Base-by-base conservation (phyloP, 2,888 invertebrate genomes). In the Acleris literana region DNA sequence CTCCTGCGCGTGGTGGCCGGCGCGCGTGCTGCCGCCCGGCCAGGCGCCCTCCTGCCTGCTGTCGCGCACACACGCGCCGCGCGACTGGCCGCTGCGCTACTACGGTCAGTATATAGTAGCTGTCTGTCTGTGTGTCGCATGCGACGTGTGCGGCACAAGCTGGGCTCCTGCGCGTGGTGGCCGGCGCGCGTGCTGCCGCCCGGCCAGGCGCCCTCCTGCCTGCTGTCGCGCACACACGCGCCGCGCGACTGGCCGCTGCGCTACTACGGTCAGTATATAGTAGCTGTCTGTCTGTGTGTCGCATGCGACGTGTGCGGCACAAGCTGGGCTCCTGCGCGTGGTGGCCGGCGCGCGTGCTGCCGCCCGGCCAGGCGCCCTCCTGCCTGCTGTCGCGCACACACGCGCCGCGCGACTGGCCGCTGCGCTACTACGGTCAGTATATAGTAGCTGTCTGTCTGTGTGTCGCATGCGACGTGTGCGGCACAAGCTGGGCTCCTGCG, bases 131-230 rank as follows among this genome's bases (percentile, higher is more conserved):
- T 25, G 6, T 29, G 33, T 46, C 62, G 16, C 70, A 90, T 88
- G 88, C 51, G 92, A 92, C 73, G 84, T 92, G 90, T 92, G 2
- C 92, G 92, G 92, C 87, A 92, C 76, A 92, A 92, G 75, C 78
- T 92, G 16, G 86, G 2, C 80, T 85, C 0, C 86, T 92, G 53
- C 78, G 3, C 22, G 2, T 20, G 20, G 20, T 20, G 20, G 20
- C 20, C 92, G 53, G 92, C 92, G 3, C 80, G 85, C 0, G 86
- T 92, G 53, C 78, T 92, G 5, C 69, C 86, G 0, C 92, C 92
- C 0, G 90, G 90, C 0, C 72, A 82, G 1, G 72, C 78, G 57
- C 92, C 92, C 0, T 77, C 87, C 0, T 90, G 91, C 54, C 78
- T 92, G 46, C 78, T 89, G 20, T 49, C 83, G 0, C 70, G 84